Evolutionary conservation across 2,888 invertebrate species (phyloP), one percentile per base, ranked within the genome.

Genomic region (Rapana venosa): DNA sequence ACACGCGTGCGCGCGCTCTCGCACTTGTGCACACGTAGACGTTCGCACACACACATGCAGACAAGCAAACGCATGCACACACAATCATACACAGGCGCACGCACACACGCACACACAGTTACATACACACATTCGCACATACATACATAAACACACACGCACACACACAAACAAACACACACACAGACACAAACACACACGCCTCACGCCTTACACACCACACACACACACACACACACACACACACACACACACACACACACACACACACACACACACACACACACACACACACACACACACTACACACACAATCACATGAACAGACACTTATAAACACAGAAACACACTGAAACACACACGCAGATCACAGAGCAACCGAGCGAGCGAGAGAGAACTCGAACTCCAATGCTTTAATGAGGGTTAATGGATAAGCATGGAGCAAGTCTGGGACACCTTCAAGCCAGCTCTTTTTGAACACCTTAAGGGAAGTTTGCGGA

Each of bases 141-240:
- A 77, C 77, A 77, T n/a, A 77, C 77, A 77, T n/a, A 77, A 11
- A n/a, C n/a, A 77, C 77, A 77, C n/a, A 77, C 77, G n/a, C n/a
- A 77, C 77, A 77, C n/a, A 77, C 77, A 77, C 77, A 77, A 4
- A 77, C 77, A 77, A 4, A n/a, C 77, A 77, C n/a, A n/a, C 77
- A 77, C 77, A 77, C 11, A 30, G 20, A 77, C 77, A 30, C 30
- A 77, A 4, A 30, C 77, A 77, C n/a, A 30, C 77, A 77, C 77
- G 77, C n/a, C 8, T n/a, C 20, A 4, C 2, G 4, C 20, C 30
- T 2, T n/a, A n/a, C 77, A n/a, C n/a, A n/a, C 77, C 2, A n/a
- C 77, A 30, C n/a, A 77, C 26, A 30, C 77, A 77, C 26, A 77
- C 4, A 26, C 26, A 77, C 4, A 77, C 26, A 26, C 26, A 77